Percentiles rank a stretch among this genome's conserved stretches.
These are phyloP conservation scores for Hiodon alosoides DNA, from an alignment of 2,113 vertebrate species.

Conservation along the genomic window DNA sequence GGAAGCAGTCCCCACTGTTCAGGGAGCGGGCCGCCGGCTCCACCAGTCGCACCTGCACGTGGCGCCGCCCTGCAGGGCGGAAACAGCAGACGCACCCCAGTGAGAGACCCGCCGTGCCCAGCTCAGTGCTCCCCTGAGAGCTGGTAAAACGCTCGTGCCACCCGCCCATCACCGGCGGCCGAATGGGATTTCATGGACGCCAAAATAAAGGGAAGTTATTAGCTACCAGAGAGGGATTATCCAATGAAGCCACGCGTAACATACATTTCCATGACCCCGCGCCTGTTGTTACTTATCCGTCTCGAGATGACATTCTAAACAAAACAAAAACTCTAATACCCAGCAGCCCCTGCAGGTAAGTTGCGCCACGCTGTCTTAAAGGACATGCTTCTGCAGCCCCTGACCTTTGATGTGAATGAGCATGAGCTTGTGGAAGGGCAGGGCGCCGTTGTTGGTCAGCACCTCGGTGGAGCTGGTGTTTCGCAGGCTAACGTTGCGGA, in stretches of 20 bases:
- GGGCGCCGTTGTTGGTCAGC: slow-evolving; percentile 26
- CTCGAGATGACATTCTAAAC: too few relatives aligned
- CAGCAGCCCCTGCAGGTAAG: background rate
- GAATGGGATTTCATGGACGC: too few relatives aligned
- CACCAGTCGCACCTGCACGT: slow-evolving; percentile 66
- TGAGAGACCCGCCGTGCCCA: background rate
- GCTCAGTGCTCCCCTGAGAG: background rate
- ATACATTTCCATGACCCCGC: background rate
- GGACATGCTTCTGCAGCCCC: background rate
- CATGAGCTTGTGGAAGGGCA: slow-evolving; percentile 61
- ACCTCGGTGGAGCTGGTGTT: slow-evolving; percentile 30
- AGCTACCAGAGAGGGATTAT: too few relatives aligned
- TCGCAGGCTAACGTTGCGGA: slow-evolving; percentile 27
- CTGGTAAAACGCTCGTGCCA: background rate
- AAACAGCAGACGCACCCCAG: background rate
- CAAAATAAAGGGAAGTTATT: too few relatives aligned
- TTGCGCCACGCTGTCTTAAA: background rate
- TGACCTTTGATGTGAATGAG: slow-evolving; percentile 70
- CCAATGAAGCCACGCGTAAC: background rate
- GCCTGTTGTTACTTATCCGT: too few relatives aligned
- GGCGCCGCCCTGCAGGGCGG: slow-evolving; percentile 52
- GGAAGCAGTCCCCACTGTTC: slow-evolving; percentile 72
- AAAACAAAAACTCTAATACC: slow-evolving; percentile 5
- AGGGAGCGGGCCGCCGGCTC: slow-evolving; percentile 54
- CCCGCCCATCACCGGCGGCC: too few relatives aligned